phyloP scores from a whole-genome alignment of 2,888 invertebrate species.

The Nephrocerus scutellatus region DNA sequence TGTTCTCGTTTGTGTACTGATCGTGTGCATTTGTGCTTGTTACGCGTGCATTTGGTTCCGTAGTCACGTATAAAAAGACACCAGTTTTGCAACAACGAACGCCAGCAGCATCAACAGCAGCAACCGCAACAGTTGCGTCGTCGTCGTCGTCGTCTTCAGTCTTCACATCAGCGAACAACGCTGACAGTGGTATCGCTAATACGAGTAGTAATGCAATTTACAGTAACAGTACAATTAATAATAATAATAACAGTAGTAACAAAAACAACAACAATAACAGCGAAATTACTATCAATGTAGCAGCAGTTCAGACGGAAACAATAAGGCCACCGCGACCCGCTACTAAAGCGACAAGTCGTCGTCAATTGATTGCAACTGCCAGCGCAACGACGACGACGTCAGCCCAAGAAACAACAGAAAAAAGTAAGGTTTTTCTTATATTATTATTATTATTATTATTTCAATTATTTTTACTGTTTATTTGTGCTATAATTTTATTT shows the following conservation, averaged over 20 bases:
- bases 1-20: conserved; percentile 39
- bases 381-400: conserved; percentile 5
- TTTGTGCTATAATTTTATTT: too few relatives aligned
- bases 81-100: conserved; percentile 36
- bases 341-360: too few relatives aligned
- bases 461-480: too few relatives aligned
- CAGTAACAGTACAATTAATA: neutral
- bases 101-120: conserved; percentile 15
- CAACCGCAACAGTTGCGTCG: conserved; percentile 17
- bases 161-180: too few relatives aligned
- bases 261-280: conserved; percentile 22
- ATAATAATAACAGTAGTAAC: conserved; percentile 9
- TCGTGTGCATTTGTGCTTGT: conserved; percentile 27
- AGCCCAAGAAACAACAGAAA: conserved; percentile 17
- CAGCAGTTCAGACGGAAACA: conserved; percentile 10
- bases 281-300: conserved; percentile 16
- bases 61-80: conserved; percentile 80
- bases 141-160: neutral
- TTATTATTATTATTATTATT: too few relatives aligned
- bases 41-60: conserved; percentile 45
- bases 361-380: too few relatives aligned
- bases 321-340: conserved; percentile 21
- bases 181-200: conserved; percentile 7
- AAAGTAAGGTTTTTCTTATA: too few relatives aligned
- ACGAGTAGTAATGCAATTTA: conserved; percentile 5